Evolutionary conservation across 1,140 invertebrate genomes (phyloP).

Genomic region (Temnothorax curvispinosus): DNA sequence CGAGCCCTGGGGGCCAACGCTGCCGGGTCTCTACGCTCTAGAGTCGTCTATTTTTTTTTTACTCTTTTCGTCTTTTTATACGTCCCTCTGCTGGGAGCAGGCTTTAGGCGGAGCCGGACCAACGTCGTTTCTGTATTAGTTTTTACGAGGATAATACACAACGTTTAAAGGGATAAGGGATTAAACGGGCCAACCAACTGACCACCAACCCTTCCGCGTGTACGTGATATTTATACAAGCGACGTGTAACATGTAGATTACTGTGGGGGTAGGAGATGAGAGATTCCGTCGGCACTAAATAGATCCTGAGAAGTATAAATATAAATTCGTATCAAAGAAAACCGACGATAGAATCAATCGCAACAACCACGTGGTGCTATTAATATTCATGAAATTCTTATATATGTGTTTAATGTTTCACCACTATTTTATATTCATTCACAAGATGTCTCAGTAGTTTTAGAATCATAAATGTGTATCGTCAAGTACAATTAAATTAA

Average conservation of each 20-base stretch:
- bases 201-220: conserved; percentile 73
- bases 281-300: neutral
- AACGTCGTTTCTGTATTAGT: conserved; percentile 82
- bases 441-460: neutral
- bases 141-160: conserved; percentile 86
- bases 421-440: neutral
- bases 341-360: neutral
- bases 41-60: conserved; percentile 72
- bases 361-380: neutral
- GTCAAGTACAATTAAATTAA: neutral
- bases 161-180: conserved; percentile 86
- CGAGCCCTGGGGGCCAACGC: conserved; percentile 70
- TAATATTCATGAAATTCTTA: neutral
- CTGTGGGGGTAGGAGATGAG: neutral
- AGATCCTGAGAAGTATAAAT: neutral
- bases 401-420: neutral
- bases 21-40: conserved; percentile 59
- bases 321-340: neutral
- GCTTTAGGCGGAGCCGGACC: conserved; percentile 79
- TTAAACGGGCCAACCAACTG: conserved; percentile 82
- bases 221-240: conserved; percentile 57
- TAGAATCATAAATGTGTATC: neutral
- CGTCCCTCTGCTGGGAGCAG: conserved; percentile 74
- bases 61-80: conserved; percentile 69
- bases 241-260: conserved; percentile 48